Conservation (phyloP, 2,888 invertebrate species). For the Folsomia candida region DNA sequence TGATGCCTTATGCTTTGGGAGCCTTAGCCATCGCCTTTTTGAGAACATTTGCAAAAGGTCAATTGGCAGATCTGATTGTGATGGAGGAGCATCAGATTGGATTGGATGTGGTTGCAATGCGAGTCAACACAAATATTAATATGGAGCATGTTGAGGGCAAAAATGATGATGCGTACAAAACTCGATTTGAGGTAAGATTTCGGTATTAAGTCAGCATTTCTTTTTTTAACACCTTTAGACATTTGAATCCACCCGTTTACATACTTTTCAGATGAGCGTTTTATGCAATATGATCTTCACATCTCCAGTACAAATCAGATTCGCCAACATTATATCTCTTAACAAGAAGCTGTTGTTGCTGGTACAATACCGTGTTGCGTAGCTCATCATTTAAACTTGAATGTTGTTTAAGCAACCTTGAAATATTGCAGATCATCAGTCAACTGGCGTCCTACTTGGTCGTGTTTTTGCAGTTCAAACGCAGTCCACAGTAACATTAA, state of each 20-base stretch:
- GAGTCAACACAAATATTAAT: neutral
- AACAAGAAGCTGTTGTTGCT: neutral
- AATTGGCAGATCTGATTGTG: neutral
- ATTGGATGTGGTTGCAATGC: neutral
- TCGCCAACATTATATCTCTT: neutral
- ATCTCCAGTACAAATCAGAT: neutral
- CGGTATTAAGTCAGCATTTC: neutral
- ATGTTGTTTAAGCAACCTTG: neutral
- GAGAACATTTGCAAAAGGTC: neutral
- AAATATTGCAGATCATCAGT: conserved; percentile 1
- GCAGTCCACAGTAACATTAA: too few relatives aligned
- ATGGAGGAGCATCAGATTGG: conserved; percentile 6
- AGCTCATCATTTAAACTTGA: neutral
- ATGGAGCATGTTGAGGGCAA: neutral
- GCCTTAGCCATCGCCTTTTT: neutral
- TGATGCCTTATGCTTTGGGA: neutral
- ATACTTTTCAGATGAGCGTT: conserved; percentile 9
- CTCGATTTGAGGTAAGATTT: neutral
- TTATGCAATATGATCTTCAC: conserved; percentile 4
- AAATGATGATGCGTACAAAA: neutral
- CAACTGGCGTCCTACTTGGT: conserved; percentile 13
- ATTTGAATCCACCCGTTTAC: neutral
- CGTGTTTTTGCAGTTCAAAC: conserved; percentile 9
- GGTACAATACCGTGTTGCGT: neutral
- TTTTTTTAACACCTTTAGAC: neutral